Conservation (phyloP, 23 tunicate species). For the Clavelina lepadiformis region DNA sequence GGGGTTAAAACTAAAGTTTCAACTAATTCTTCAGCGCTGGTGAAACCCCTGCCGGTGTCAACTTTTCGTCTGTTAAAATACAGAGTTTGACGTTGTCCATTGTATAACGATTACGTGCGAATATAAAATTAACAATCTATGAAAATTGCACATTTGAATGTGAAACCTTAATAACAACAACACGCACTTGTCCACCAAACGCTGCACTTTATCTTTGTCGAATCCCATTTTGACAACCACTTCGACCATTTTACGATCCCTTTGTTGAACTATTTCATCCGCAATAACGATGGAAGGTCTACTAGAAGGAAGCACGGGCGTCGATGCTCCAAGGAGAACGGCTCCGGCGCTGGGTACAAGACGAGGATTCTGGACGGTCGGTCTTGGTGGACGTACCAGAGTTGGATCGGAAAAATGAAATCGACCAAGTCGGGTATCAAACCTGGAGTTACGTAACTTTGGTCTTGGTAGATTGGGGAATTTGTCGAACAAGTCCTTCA, state of each 20-base stretch:
- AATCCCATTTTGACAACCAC: conserved; percentile 6
- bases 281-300: not conserved
- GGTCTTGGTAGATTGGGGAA: conserved; percentile 22
- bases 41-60: not conserved
- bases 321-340: not conserved
- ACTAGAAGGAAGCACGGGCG: not conserved
- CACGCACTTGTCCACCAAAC: not conserved
- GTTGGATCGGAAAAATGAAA: not conserved
- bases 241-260: not conserved
- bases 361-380: no score
- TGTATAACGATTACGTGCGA: not conserved
- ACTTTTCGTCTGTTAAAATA: not conserved
- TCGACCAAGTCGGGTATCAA: not conserved
- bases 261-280: not conserved
- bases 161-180: no score
- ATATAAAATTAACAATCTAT: no score
- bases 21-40: conserved; percentile 3
- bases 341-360: not conserved
- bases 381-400: not conserved
- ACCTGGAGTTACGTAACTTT: not conserved
- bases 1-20: no score
- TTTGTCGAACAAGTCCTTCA: not conserved
- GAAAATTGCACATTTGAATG: no score
- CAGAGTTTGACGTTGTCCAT: not conserved
- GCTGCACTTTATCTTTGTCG: not conserved